A percentile compares a stretch with the other conserved stretches of the same genome.
Conservation (phyloP, 2,888 invertebrate species). For the Emmelina monodactyla region DNA sequence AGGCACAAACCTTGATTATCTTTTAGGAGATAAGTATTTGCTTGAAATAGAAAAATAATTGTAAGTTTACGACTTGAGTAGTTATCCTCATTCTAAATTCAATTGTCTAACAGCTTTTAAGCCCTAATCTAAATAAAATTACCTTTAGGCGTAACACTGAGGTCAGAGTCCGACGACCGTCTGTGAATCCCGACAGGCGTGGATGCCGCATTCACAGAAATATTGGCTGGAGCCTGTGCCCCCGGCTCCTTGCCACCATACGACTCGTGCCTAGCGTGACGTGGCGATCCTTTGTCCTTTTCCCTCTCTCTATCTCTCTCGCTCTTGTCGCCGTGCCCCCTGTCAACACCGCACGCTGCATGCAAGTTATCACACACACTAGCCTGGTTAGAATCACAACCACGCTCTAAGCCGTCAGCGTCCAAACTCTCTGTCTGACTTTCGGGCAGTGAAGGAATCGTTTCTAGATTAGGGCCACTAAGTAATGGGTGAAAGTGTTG, state of each 20-base stretch:
- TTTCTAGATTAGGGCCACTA: conserved; percentile 43
- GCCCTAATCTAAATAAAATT: no score
- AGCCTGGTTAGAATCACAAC: conserved; percentile 42
- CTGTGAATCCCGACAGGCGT: conserved; percentile 70
- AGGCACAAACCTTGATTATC: no score
- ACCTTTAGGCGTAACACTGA: conserved; percentile 95
- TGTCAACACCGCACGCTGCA: conserved; percentile 60
- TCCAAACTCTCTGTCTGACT: conserved; percentile 38
- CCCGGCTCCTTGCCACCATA: conserved; percentile 55
- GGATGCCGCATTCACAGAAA: conserved; percentile 51
- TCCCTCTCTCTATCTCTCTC: conserved; percentile 26
- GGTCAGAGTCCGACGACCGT: conserved; percentile 91
- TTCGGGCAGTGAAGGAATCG: conserved; percentile 52
- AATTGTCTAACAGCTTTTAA: no score
- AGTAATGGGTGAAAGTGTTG: conserved; percentile 46
- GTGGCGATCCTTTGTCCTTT: conserved; percentile 44
- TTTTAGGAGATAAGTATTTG: no score
- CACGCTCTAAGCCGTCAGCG: conserved; percentile 26
- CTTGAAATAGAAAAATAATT: no score
- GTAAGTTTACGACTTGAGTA: no score
- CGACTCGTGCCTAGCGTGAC: conserved; percentile 64
- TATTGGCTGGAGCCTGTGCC: conserved; percentile 30
- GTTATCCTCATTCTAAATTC: no score
- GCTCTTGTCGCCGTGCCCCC: conserved; percentile 41
- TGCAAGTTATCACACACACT: conserved; percentile 65